Conservation (phyloP, 2,888 invertebrate genomes). For the Leptogaster cylindrica region DNA sequence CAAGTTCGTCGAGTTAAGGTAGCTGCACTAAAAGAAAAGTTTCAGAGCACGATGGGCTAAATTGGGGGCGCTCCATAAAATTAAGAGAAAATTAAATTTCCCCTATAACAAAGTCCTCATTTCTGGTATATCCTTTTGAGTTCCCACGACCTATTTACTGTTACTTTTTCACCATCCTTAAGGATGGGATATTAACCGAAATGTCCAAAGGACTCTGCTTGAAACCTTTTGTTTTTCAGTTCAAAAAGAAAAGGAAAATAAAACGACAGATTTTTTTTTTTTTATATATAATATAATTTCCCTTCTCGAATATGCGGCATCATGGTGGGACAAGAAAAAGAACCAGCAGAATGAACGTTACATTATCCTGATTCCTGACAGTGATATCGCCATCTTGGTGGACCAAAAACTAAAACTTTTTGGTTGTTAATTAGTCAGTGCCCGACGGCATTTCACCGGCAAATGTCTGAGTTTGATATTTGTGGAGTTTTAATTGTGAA, state of each 20-base stretch:
- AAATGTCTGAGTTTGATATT: slow-evolving; percentile 14
- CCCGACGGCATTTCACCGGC: background rate
- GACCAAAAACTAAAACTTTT: slow-evolving; percentile 14
- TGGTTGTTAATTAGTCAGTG: slow-evolving; percentile 32
- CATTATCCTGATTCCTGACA: too few relatives aligned
- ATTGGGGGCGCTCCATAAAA: slow-evolving; percentile 20
- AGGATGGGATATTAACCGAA: slow-evolving; percentile 11
- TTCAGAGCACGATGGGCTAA: background rate
- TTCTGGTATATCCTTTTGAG: background rate
- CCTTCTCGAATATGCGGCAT: too few relatives aligned
- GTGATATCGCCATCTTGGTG: too few relatives aligned
- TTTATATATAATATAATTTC: too few relatives aligned
- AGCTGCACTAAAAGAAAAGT: slow-evolving; percentile 23
- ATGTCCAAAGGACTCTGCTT: background rate
- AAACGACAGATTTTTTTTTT: too few relatives aligned
- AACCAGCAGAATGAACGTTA: too few relatives aligned
- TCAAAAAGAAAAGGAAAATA: slow-evolving; percentile 8
- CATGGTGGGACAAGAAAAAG: too few relatives aligned
- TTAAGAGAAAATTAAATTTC: slow-evolving; percentile 25
- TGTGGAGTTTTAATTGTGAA: slow-evolving; percentile 34
- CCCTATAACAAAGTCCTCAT: background rate
- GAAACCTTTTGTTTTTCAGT: background rate
- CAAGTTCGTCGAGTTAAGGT: slow-evolving; percentile 14
- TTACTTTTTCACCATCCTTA: background rate
- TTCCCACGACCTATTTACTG: slow-evolving; percentile 10